phyloP scores from a whole-genome alignment of 1,140 invertebrate genomes.

The Caenorhabditis brenneri region DNA sequence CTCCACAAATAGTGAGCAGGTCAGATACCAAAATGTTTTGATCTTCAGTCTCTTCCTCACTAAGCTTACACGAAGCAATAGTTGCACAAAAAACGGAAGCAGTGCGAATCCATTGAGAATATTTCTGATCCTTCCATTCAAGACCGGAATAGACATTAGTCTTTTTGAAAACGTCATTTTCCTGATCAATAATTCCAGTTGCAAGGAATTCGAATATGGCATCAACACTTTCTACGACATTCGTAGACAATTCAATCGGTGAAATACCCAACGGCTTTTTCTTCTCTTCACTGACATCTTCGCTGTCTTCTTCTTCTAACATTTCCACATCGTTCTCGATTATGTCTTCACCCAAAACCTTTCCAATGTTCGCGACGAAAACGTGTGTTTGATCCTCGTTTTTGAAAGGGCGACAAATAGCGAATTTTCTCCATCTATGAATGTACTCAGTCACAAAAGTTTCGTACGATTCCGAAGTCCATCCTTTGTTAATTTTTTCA shows the following conservation, averaged over 20 bases:
- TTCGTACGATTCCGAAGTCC: constrained; percentile 37
- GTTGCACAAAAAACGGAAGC: background rate
- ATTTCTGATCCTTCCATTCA: background rate
- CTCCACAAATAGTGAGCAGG: too few relatives aligned
- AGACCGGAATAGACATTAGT: background rate
- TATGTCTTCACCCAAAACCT: background rate
- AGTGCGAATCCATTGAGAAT: background rate
- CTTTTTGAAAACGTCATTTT: constrained; percentile 1
- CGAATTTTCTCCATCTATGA: constrained; percentile 13
- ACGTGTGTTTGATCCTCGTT: background rate
- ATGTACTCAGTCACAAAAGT: constrained; percentile 28
- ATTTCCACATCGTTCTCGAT: background rate
- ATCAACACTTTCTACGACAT: constrained; percentile 4
- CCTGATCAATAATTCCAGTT: background rate
- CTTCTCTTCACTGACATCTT: background rate
- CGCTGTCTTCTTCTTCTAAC: background rate
- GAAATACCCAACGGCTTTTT: background rate
- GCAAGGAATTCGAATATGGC: background rate
- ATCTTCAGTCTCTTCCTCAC: background rate
- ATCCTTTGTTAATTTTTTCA: constrained; percentile 11
- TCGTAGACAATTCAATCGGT: background rate
- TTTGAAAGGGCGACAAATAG: background rate
- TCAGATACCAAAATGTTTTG: background rate
- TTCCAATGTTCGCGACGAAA: background rate
- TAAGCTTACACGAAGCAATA: background rate